These are phyloP conservation scores for Labeo catla DNA, from an alignment of 2,113 vertebrate species.

Conservation along the genomic window DNA sequence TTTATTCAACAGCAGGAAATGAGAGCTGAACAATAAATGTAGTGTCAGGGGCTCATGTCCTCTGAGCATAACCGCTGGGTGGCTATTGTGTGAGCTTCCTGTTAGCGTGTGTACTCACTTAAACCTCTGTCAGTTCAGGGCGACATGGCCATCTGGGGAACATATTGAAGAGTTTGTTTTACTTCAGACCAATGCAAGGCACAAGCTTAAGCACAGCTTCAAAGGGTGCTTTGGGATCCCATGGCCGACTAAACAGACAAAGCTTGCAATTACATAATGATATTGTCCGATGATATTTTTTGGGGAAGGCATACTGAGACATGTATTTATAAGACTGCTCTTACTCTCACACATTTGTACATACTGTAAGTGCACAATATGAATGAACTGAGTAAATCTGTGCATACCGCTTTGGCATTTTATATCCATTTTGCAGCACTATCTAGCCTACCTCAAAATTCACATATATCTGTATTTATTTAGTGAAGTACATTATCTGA, in stretches of 20 bases:
- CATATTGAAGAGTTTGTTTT: neutral
- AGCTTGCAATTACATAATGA: neutral
- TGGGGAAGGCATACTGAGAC: neutral
- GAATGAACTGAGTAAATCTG: neutral
- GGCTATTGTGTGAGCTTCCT: constrained; percentile 56
- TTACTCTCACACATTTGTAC: too few relatives aligned
- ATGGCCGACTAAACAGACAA: neutral
- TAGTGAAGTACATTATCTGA: too few relatives aligned
- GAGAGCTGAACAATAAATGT: constrained; percentile 33
- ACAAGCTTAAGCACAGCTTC: neutral
- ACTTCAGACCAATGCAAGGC: neutral
- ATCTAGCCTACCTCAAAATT: neutral
- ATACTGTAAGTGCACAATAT: neutral
- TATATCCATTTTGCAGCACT: neutral
- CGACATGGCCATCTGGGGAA: neutral
- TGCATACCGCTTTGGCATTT: neutral
- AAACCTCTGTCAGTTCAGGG: constrained; percentile 44
- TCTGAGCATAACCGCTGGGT: constrained; percentile 21
- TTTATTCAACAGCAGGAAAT: constrained; percentile 49
- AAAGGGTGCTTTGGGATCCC: neutral
- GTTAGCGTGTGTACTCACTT: constrained; percentile 38
- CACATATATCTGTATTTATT: too few relatives aligned
- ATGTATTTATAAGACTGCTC: neutral
- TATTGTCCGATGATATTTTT: neutral
- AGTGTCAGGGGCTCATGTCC: constrained; percentile 19